Conservation (phyloP, 2,888 invertebrate species). For the Panorpa germanica region DNA sequence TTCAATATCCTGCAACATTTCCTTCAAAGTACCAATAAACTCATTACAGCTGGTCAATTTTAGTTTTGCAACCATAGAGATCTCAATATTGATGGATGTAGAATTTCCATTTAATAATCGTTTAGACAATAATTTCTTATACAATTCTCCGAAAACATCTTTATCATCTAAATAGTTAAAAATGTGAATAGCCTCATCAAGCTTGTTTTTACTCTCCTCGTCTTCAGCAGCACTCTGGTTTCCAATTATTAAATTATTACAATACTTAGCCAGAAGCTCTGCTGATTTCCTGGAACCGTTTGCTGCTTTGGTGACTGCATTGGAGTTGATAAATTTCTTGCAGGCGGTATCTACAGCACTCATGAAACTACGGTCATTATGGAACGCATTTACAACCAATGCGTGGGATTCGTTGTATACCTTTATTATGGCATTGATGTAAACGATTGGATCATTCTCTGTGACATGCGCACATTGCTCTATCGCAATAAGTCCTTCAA, state of each 20-base stretch:
- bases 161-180: constrained; percentile 99
- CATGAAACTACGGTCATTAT: constrained; percentile 94
- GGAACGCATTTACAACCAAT: constrained; percentile 83
- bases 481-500: constrained; percentile 80
- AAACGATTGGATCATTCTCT: constrained; percentile 88
- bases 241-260: constrained; percentile 91
- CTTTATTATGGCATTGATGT: constrained; percentile 90
- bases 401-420: constrained; percentile 97
- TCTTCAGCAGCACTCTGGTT: constrained; percentile 98
- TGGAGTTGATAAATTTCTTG: constrained; percentile 93
- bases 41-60: constrained; percentile 99
- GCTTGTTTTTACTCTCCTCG: constrained; percentile 90
- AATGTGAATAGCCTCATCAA: constrained; percentile 99
- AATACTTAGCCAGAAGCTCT: constrained; percentile 93
- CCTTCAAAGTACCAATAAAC: constrained; percentile 94
- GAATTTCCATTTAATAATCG: constrained; percentile 95
- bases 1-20: constrained; percentile 98
- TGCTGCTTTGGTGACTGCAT: constrained; percentile 83
- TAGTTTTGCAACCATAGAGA: constrained; percentile 98
- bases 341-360: constrained; percentile 95
- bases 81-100: constrained; percentile 97
- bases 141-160: constrained; percentile 99
- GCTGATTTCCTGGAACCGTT: constrained; percentile 90
- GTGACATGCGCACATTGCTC: constrained; percentile 87
- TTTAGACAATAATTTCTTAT: constrained; percentile 98